Evolutionary conservation across 1,140 invertebrate species (phyloP).

Genomic region (Neodiprion fabricii): DNA sequence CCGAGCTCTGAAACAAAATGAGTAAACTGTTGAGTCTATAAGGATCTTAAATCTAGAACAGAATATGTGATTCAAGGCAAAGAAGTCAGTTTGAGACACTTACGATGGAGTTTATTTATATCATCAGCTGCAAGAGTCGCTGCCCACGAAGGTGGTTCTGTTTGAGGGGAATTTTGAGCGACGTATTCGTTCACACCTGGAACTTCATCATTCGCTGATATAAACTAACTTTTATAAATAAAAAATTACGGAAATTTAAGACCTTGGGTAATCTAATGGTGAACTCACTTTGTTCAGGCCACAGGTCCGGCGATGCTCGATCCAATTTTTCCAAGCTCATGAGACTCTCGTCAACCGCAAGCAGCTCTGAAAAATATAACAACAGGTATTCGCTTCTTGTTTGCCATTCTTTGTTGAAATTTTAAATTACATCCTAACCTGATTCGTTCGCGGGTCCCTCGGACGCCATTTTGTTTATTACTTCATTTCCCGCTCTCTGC

Average conservation of each 20-base stretch:
- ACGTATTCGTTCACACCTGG: conserved; percentile 62
- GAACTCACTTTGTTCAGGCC: conserved; percentile 90
- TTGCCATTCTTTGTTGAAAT: neutral
- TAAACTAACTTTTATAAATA: conserved; percentile 34
- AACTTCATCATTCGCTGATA: conserved; percentile 56
- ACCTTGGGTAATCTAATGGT: conserved; percentile 10
- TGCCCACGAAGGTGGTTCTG: conserved; percentile 50
- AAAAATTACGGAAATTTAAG: conserved; percentile 18
- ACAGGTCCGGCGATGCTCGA: conserved; percentile 88
- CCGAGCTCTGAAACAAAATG: conserved; percentile 75
- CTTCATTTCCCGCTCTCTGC: neutral
- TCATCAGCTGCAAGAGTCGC: conserved; percentile 52
- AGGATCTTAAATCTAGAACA: neutral
- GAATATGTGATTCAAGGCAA: too few relatives aligned
- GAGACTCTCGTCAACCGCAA: conserved; percentile 71
- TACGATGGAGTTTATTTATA: conserved; percentile 57
- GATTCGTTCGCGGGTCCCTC: neutral
- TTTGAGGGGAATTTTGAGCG: conserved; percentile 56
- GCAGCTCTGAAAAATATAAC: conserved; percentile 51
- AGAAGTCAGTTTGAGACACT: conserved; percentile 26
- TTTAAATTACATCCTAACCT: neutral
- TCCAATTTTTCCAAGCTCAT: conserved; percentile 89
- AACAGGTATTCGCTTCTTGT: neutral
- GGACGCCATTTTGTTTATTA: neutral
- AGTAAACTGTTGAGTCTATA: neutral